Evolutionary conservation across 37 sponge, comb jelly and placozoan species (phyloP).

Genomic region (Beroe forskalii): DNA sequence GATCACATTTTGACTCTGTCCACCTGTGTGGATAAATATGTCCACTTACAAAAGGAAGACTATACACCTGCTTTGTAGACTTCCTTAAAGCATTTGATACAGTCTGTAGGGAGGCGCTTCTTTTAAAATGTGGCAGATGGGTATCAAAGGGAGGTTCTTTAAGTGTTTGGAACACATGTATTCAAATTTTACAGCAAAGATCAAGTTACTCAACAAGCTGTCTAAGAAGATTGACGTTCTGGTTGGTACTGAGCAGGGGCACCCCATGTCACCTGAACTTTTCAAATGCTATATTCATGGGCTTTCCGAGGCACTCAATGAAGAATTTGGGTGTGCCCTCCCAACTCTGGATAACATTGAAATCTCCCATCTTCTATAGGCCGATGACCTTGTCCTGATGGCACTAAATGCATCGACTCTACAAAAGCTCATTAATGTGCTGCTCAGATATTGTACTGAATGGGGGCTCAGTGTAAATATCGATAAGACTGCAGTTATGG

Average conservation of each 20-base stretch:
- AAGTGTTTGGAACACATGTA: neutral
- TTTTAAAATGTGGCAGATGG: too few relatives aligned
- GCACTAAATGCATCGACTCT: neutral
- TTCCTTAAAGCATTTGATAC: neutral
- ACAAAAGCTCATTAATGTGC: neutral
- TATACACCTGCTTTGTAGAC: neutral
- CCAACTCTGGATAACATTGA: neutral
- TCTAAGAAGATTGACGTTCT: neutral
- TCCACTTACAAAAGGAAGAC: too few relatives aligned
- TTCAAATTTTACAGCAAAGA: neutral
- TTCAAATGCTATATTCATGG: too few relatives aligned
- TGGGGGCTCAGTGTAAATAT: neutral
- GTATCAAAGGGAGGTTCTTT: too few relatives aligned
- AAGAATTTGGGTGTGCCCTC: neutral
- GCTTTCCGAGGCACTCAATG: neutral
- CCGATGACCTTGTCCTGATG: neutral
- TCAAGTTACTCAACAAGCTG: neutral
- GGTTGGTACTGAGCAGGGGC: constrained; percentile 1
- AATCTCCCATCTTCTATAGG: neutral
- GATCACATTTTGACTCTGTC: too few relatives aligned
- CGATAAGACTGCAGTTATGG: neutral
- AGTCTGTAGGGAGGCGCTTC: constrained; percentile 19
- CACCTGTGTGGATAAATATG: too few relatives aligned
- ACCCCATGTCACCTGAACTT: neutral
- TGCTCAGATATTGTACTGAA: neutral